Evolutionary conservation across 2,888 invertebrate species (phyloP).

Genomic region (Lysandra coridon): DNA sequence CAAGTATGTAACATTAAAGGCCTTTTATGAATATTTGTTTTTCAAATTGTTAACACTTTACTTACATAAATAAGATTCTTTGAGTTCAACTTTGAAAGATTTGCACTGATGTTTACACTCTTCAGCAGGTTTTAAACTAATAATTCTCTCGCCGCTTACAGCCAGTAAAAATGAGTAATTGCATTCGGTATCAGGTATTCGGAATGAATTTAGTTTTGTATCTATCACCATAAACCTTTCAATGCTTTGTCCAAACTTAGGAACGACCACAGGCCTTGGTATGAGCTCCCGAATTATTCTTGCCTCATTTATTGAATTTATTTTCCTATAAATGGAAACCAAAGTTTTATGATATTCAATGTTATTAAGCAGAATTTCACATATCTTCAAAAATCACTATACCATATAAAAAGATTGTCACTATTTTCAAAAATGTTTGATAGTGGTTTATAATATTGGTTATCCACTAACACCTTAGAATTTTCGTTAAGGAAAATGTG

Average conservation of each 20-base stretch:
- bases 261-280: conserved; percentile 85
- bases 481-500: conserved; percentile 83
- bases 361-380: background rate
- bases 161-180: conserved; percentile 88
- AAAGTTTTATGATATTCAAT: conserved; percentile 7
- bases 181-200: conserved; percentile 90
- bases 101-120: conserved; percentile 88
- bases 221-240: conserved; percentile 91
- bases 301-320: conserved; percentile 88
- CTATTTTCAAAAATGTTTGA: conserved; percentile 57
- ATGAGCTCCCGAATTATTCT: conserved; percentile 86
- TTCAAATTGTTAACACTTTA: conserved; percentile 41
- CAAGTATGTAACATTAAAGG: background rate
- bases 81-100: conserved; percentile 85
- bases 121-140: conserved; percentile 87
- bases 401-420: conserved; percentile 63
- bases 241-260: conserved; percentile 87
- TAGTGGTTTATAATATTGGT: conserved; percentile 60
- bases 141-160: conserved; percentile 85
- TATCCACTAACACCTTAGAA: conserved; percentile 74
- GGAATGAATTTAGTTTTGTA: conserved; percentile 82
- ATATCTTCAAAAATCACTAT: conserved; percentile 36
- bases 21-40: background rate
- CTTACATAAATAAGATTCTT: conserved; percentile 89
- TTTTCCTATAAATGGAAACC: conserved; percentile 80